Base-by-base conservation (phyloP, 2,888 invertebrate genomes). In the Meandrusa payeni region DNA sequence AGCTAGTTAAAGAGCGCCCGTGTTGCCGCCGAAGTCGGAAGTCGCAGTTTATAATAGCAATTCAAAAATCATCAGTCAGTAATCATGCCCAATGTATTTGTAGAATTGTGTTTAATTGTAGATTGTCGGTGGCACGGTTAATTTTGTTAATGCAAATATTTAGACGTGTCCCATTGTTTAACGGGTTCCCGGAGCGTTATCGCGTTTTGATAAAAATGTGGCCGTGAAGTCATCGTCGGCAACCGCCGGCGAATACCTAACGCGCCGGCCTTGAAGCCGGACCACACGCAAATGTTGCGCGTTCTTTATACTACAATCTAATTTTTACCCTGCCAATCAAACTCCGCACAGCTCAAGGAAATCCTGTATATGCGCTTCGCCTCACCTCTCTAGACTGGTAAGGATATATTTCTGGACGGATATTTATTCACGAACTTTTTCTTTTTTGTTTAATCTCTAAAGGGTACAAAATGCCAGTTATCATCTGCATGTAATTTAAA, bases 221-320 rank as follows among this genome's bases (percentile, higher is more conserved):
- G 41, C 46, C 44, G 49, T 68, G 68, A 65, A 65, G 66, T 66
- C 68, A 68, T 51, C 56, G 47, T 26, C 50, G 41, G 48, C 49
- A 47, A 50, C 40, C 47, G 53, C 34, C 54, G 52, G 57, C 59
- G 57, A 50, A 54, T 61, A 55, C 51, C 61, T 63, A 62, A 57
- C 58, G 59, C 42, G 50, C 33, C 50, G 64, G 60, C 72, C 72
- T 69, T 70, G 69, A 54, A 46, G 47, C 48, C 37, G 51, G 57
- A 57, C 59, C 60, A 56, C 57, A 59, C 55, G 47, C 57, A 39
- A 51, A 52, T 51, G 41, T 45, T 47, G 29, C 31, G 15, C 23
- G 20, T 19, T 32, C 34, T 40, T 29, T 41, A 28, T 41, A 23
- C 31, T 37, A 37, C 40, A 39, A 46, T 49, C 46, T 46, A 46